Percentiles rank a stretch among this genome's conserved stretches.
These are phyloP conservation scores for Papilio demoleus DNA, from an alignment of 2,888 invertebrate species.

Conservation along the genomic window DNA sequence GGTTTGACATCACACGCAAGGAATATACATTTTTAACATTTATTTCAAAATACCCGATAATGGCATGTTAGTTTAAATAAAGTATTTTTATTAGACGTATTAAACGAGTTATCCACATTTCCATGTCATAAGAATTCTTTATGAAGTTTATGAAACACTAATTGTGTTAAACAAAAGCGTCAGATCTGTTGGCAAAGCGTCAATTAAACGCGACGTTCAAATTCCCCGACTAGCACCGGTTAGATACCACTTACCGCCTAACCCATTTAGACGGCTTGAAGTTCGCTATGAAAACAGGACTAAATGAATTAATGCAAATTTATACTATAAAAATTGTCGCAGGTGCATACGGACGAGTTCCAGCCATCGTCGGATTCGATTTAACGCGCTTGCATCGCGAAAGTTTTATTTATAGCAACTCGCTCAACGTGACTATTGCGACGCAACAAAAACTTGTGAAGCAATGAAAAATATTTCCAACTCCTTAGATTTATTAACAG, in stretches of 20 bases:
- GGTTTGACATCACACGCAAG: neutral
- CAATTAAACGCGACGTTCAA: slow-evolving; percentile 48
- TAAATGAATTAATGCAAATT: slow-evolving; percentile 83
- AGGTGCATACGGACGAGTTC: slow-evolving; percentile 80
- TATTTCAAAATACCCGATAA: neutral
- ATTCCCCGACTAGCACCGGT: slow-evolving; percentile 50
- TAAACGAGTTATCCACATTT: neutral
- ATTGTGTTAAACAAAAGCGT: slow-evolving; percentile 5
- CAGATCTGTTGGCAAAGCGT: slow-evolving; percentile 40
- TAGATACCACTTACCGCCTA: slow-evolving; percentile 81
- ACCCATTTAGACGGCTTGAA: slow-evolving; percentile 75
- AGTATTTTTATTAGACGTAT: neutral
- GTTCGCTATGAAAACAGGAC: slow-evolving; percentile 76
- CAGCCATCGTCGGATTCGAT: slow-evolving; percentile 78
- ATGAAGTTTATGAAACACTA: neutral
- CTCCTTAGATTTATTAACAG: slow-evolving; percentile 38
- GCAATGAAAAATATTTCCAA: slow-evolving; percentile 49
- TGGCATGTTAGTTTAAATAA: neutral
- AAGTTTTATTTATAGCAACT: slow-evolving; percentile 78
- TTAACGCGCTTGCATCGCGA: slow-evolving; percentile 78
- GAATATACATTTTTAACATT: neutral
- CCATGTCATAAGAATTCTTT: slow-evolving; percentile 1
- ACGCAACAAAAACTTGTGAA: slow-evolving; percentile 54
- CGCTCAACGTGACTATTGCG: slow-evolving; percentile 63
- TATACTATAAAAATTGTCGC: slow-evolving; percentile 84